Evolutionary conservation across 2,113 vertebrate genomes (phyloP), one percentile per base, ranked within the genome.

Genomic region (Chauna torquata): DNA sequence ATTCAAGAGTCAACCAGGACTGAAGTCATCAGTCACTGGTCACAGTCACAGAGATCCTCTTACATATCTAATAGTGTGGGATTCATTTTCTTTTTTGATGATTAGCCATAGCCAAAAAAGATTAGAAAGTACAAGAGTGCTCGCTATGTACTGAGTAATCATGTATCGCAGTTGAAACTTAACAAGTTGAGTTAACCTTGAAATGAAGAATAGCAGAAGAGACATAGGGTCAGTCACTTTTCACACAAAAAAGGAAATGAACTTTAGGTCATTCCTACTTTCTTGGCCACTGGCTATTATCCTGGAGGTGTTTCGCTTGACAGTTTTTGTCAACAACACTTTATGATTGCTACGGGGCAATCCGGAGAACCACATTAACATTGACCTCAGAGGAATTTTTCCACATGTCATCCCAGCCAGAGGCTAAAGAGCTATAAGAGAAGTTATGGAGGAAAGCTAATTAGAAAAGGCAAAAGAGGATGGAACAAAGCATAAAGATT

Each of bases 401-500:
- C 45, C 70, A n/a, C 45, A 64, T 65, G 65, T 76, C 90, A 78
- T 84, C 86, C 16, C 85, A 90, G 86, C 91, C 93, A 13, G 94
- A 16, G 92, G 95, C 93, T 96, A 93, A 94, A 87, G 55, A 97
- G 27, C 58, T 95, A 19, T 92, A 95, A 93, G 62, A 94, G 57
- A 79, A 91, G 70, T 80, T 96, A 85, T 86, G 55, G 82, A 94
- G 36, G 50, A 95, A 78, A 96, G 71, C 50, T 98, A 98, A 98
- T 97, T 97, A 97, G 93, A 97, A 95, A 96, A 94, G 50, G 91
- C 68, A 96, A 95, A 96, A n/a, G 62, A 94, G 6, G 28, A 65
- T 86, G 49, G 62, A 96, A 92, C 18, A 55, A 16, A 82, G 66
- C 65, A 77, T 77, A 92, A 96, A 93, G 91, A 97, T 96, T 72